Evolutionary conservation across 1,140 invertebrate species (phyloP), one percentile per base, ranked within the genome.

Genomic region (Anagrus nilaparvatae): DNA sequence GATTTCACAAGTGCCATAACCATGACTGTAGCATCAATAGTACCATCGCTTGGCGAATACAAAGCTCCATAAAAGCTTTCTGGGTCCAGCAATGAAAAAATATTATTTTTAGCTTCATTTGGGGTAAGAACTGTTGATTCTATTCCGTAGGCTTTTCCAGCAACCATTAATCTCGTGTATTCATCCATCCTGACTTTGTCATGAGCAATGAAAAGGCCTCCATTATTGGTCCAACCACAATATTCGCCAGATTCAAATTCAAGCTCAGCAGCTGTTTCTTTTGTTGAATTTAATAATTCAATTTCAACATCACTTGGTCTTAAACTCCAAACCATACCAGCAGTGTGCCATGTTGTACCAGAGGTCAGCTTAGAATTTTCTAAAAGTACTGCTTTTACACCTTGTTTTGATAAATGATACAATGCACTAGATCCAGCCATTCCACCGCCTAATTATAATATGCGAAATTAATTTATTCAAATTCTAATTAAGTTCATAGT

Each of bases 221-320:
- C 88, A 67, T 91, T 91, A 51, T 87, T 82, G 46, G 80, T 84
- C 79, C 83, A 92, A 2, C 87, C 87, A 1, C 87, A 77, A 66
- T 87, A 72, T 6, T 86, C 63, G 4, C 80, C 87, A 1, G 82
- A 85, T 65, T 92, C 87, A 40, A 74, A 57, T 60, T 90, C 83
- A 17, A 91, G 60, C 33, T 65, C 65, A 19, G 71, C 71, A 27
- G 91, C 72, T 13, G 87, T 70, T 8, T 72, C 56, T 37, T 75
- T 65, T 0, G 86, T 89, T 17, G 75, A 70, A 40, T 72, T 73
- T 10, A 92, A 57, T 29, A 93, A 64, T 51, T 81, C 73, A 8
- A 88, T 82, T 53, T 93, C 87, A 4, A 84, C 74, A 63, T 93
- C 88, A 53, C 71, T 81, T 1, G 86, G 83, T 21, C 85, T 69